These are phyloP conservation scores for Crax fasciolata DNA, from an alignment of 2,797 vertebrate species.

Conservation along the genomic window DNA sequence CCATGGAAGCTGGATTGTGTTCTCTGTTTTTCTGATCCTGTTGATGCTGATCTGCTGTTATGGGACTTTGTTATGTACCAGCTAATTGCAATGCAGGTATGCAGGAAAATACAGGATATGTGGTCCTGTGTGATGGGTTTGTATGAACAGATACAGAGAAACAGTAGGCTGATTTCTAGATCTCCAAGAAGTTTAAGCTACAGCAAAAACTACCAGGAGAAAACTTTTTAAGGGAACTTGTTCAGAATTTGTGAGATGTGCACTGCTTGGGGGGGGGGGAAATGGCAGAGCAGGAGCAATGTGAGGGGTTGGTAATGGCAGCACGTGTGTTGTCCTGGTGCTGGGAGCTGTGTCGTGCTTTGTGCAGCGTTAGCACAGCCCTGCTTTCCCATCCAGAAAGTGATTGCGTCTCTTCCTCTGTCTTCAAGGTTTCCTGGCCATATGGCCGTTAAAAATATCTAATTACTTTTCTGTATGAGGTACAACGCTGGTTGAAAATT, in stretches of 20 bases:
- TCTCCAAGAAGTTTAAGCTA: not conserved
- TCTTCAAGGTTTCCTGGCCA: slow-evolving; percentile 25
- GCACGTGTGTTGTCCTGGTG: not conserved
- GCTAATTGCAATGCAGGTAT: not conserved
- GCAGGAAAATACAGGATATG: not conserved
- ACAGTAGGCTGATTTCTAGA: not conserved
- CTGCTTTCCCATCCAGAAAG: not conserved
- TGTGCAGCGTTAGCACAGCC: not conserved
- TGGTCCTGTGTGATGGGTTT: not conserved
- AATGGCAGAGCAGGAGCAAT: not conserved
- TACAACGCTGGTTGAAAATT: slow-evolving; percentile 14
- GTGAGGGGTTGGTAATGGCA: not conserved
- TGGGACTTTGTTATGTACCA: not conserved
- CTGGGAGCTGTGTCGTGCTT: not conserved
- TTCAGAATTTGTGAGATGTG: not conserved
- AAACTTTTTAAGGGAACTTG: not conserved
- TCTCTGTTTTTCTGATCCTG: not conserved
- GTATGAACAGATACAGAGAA: not conserved
- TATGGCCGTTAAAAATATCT: not conserved
- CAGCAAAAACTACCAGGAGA: not conserved
- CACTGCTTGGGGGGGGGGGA: not conserved
- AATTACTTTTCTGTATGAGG: slow-evolving; percentile 11
- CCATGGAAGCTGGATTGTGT: not conserved
- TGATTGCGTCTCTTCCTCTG: not conserved
- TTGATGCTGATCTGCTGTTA: not conserved